These are phyloP conservation scores for Antheraea pernyi DNA, from an alignment of 1,140 invertebrate species.

Conservation along the genomic window DNA sequence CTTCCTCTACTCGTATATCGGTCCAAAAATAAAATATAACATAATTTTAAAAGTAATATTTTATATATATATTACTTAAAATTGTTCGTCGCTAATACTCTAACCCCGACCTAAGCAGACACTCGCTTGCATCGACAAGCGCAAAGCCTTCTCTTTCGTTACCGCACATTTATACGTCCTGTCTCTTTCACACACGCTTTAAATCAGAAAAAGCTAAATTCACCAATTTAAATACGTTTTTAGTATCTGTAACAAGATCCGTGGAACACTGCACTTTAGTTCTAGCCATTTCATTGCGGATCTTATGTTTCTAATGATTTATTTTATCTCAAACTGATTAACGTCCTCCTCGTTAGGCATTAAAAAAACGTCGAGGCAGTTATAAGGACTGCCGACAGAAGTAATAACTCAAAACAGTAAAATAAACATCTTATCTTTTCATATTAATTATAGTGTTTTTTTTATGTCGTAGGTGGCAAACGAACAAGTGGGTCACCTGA, in stretches of 20 bases:
- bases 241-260: background rate
- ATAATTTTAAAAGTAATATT: no score
- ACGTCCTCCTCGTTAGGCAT: no score
- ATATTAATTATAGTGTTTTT: no score
- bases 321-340: background rate
- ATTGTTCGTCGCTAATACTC: background rate
- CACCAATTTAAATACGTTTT: conserved; percentile 1
- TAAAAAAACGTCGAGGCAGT: no score
- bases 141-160: background rate
- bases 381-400: no score
- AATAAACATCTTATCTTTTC: no score
- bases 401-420: no score
- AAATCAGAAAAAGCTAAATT: background rate
- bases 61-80: background rate
- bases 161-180: background rate
- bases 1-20: no score
- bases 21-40: no score
- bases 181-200: background rate
- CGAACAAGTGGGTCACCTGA: no score
- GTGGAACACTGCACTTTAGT: background rate
- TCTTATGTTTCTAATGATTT: background rate
- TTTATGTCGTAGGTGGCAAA: no score
- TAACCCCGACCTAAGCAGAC: background rate
- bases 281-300: background rate
- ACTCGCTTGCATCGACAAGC: background rate